Percentiles rank a stretch among this genome's conserved stretches.
phyloP scores from a whole-genome alignment of 2,113 vertebrate genomes.

The Bucco capensis region DNA sequence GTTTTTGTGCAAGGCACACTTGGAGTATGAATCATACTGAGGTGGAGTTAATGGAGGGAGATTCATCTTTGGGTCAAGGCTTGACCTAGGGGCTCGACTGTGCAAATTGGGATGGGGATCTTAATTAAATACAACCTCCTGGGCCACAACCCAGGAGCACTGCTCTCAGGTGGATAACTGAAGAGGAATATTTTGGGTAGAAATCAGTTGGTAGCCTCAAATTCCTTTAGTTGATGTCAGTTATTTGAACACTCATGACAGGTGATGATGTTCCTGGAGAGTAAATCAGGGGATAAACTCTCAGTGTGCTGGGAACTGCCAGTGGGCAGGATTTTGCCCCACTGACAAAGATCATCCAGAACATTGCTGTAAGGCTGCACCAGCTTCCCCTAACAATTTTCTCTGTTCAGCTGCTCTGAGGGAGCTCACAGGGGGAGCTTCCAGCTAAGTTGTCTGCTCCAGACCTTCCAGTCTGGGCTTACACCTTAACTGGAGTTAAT shows the following conservation, averaged over 20 bases:
- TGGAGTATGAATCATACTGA: background rate
- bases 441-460: background rate
- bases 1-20: background rate
- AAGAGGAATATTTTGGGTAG: background rate
- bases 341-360: background rate
- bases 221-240: background rate
- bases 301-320: accelerated
- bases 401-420: background rate
- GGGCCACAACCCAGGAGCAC: background rate
- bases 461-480: background rate
- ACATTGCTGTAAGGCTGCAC: background rate
- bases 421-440: background rate
- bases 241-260: background rate
- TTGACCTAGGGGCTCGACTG: background rate
- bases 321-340: background rate
- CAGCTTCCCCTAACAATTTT: background rate
- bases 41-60: background rate
- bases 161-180: background rate
- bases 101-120: background rate
- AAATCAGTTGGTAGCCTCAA: background rate
- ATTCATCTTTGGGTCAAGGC: background rate
- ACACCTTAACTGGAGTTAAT: background rate
- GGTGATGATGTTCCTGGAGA: accelerated
- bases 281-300: no score
- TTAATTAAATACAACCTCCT: background rate